Percentiles rank a stretch among this genome's conserved stretches.
Conservation (phyloP, 1,140 invertebrate genomes). For the Cryptotermes secundus region DNA sequence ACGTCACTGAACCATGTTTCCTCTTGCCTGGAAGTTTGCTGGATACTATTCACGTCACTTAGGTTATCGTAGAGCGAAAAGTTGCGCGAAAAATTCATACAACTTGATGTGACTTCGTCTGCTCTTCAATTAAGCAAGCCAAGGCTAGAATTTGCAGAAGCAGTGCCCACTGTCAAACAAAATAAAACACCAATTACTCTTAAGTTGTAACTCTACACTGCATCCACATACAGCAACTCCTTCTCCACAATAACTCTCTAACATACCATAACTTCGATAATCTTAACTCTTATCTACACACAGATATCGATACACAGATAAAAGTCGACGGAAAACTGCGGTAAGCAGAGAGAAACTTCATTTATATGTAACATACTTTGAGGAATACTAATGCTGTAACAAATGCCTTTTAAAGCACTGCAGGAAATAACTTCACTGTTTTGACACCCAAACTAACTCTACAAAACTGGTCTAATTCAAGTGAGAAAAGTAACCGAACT, state of each 20-base stretch:
- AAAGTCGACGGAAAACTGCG: background rate
- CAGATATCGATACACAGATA: background rate
- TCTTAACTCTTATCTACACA: background rate
- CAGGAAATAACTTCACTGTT: too few relatives aligned
- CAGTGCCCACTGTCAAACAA: background rate
- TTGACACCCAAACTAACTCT: too few relatives aligned
- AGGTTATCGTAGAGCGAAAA: background rate
- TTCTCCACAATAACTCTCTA: too few relatives aligned
- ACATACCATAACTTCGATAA: background rate
- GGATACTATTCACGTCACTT: background rate
- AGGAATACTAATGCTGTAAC: too few relatives aligned
- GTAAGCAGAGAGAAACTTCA: background rate
- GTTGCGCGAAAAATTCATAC: constrained; percentile 11
- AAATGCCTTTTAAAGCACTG: too few relatives aligned
- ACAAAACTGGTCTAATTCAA: too few relatives aligned
- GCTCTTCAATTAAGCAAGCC: background rate
- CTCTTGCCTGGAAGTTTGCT: background rate
- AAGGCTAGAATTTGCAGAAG: background rate
- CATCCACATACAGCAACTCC: background rate
- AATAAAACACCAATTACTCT: background rate
- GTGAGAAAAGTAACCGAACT: too few relatives aligned
- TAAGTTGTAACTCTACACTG: background rate
- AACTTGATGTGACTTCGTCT: background rate
- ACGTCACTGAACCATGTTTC: background rate
- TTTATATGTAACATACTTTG: background rate